Conservation (phyloP, 2,113 vertebrate species). For the Noturus placidus region DNA sequence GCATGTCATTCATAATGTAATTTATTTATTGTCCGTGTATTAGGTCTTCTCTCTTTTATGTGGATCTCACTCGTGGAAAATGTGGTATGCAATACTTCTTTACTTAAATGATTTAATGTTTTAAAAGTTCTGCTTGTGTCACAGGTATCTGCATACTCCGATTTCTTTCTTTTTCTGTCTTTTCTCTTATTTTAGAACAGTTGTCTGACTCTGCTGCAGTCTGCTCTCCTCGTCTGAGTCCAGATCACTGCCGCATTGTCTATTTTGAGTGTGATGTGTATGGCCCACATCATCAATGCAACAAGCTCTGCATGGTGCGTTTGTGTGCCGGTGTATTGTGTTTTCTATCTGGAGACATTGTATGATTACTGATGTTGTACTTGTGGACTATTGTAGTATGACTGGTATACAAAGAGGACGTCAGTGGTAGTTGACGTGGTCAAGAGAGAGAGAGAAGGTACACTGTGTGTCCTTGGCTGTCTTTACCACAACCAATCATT, state of each 20-base stretch:
- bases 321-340: not conserved
- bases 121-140: not conserved
- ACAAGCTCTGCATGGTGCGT: constrained; percentile 81
- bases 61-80: constrained; percentile 80
- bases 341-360: not conserved
- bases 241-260: constrained; percentile 82
- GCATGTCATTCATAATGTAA: not conserved
- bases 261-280: constrained; percentile 81
- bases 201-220: constrained; percentile 76
- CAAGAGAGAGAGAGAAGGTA: constrained; percentile 76
- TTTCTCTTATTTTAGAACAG: constrained; percentile 71
- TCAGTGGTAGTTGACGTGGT: constrained; percentile 83
- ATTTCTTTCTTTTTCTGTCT: not conserved
- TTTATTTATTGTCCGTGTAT: not conserved
- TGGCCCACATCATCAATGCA: constrained; percentile 86
- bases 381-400: constrained; percentile 71
- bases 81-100: constrained; percentile 78
- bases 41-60: constrained; percentile 87
- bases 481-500: not conserved
- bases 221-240: constrained; percentile 89
- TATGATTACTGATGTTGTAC: constrained; percentile 30
- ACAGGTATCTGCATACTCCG: not conserved
- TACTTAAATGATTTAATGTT: not conserved
- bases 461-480: not conserved
- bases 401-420: constrained; percentile 90